phyloP scores from a whole-genome alignment of 2,113 vertebrate species.

The Ursus arctos region DNA sequence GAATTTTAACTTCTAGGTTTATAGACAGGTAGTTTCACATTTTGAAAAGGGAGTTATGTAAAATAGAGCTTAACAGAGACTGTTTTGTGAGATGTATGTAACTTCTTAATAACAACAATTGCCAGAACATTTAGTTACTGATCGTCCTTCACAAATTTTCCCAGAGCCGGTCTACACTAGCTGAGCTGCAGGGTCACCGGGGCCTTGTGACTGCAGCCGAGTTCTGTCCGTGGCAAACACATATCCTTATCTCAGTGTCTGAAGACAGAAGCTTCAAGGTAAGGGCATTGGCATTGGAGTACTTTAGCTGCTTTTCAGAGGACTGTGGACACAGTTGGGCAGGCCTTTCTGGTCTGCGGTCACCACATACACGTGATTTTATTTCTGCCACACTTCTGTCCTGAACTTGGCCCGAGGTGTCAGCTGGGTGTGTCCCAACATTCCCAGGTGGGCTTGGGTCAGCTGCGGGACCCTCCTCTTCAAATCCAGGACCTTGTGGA shows the following conservation, averaged over 20 bases:
- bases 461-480: too few relatives aligned
- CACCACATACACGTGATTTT: fast-evolving
- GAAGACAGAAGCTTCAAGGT: slow-evolving; percentile 94
- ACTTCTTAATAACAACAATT: background rate
- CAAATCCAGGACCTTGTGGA: background rate
- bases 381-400: background rate
- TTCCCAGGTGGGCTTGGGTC: background rate
- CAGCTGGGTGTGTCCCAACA: background rate
- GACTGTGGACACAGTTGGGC: fast-evolving
- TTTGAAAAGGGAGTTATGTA: background rate
- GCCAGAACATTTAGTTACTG: too few relatives aligned
- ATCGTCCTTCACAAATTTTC: slow-evolving; percentile 43
- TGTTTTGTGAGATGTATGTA: fast-evolving
- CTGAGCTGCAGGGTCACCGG: slow-evolving; percentile 88
- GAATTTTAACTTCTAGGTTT: background rate
- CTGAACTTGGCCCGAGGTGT: too few relatives aligned
- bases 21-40: fast-evolving
- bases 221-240: slow-evolving; percentile 91
- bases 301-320: background rate
- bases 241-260: slow-evolving; percentile 91
- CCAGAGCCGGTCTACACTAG: slow-evolving; percentile 81
- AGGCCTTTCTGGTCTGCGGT: background rate
- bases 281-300: slow-evolving; percentile 35
- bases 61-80: background rate
- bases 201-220: slow-evolving; percentile 92